Evolutionary conservation across 1,140 invertebrate genomes (phyloP), one percentile per base, ranked within the genome.

Genomic region (Meloidogyne chitwoodi): DNA sequence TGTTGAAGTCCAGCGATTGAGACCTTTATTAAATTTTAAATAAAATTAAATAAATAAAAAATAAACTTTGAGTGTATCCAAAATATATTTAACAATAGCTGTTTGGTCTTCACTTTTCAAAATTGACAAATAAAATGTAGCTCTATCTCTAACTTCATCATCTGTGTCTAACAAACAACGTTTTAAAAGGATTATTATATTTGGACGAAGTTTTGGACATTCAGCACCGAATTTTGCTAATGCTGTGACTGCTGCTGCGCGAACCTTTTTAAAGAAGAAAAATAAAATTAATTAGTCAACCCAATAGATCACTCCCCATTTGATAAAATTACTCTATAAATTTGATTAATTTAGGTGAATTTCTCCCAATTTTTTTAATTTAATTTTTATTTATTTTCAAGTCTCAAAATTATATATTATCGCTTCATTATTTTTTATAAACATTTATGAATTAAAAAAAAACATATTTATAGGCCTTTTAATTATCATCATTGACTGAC

Each of bases 101-200:
- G 87, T 83, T 26, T 90, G 89, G 81, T 92, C 91, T 68, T 90
- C 89, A 76, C 91, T 88, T 77, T 92, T 91, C 3, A 99, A 89
- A 79, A 99, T 92, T 38, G 92, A 91, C 74, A 93, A 92, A 88
- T 97, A 99, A 86, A 96, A 97, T 0, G 95, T 96, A n/a, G 96
- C 96, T 67, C 97, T 90, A 89, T 99, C 96, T 31, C 96, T 90
- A 0, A 99, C 97, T 90, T 99, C 97, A 88, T 99, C 96, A 88
- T 99, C 97, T 0, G 92, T 92, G 88, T 99, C 96, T 88, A 98
- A 90, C 87, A 96, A 93, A 87, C 95, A 98, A 11, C 96, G 91
- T 16, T 92, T 91, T 31, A 92, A 82, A 8, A 92, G 84, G 44
- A 92, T 91, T 79, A 91, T 84, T 80, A 99, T 93, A 87, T 96